Conservation (phyloP, 2,113 vertebrate genomes). For the Tetraodon nigroviridis region DNA sequence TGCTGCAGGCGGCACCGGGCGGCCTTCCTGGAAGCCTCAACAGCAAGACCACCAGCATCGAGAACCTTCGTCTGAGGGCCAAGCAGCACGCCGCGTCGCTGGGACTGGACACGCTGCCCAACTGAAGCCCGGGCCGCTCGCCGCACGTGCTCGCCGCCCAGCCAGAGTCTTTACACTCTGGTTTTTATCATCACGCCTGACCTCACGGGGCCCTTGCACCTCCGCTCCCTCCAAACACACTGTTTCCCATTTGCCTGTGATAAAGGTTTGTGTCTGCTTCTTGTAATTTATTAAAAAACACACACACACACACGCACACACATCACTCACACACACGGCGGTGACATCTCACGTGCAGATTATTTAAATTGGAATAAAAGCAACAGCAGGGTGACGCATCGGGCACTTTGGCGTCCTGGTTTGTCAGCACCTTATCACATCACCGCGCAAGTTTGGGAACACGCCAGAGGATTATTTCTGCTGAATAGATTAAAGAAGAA, state of each 20-base stretch:
- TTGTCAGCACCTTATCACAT: background rate
- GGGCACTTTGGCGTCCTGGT: constrained; percentile 4
- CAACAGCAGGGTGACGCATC: constrained; percentile 1
- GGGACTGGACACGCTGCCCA: constrained; percentile 91
- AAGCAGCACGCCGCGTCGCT: constrained; percentile 96
- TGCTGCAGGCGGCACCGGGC: constrained; percentile 83
- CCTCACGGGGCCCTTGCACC: too few relatives aligned
- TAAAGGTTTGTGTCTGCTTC: background rate
- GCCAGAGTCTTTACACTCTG: background rate
- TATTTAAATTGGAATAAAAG: background rate
- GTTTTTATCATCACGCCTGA: too few relatives aligned
- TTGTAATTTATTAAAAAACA: background rate
- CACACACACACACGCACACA: background rate
- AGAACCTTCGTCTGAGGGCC: constrained; percentile 93
- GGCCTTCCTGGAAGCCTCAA: constrained; percentile 81
- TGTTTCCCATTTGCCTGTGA: too few relatives aligned
- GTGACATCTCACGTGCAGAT: background rate
- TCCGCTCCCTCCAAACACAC: too few relatives aligned
- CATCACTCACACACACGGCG: background rate
- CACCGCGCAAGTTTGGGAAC: background rate
- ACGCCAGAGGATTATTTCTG: constrained; percentile 11
- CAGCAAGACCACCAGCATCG: constrained; percentile 99
- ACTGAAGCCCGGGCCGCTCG: constrained; percentile 71
- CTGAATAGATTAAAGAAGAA: constrained; percentile 7
- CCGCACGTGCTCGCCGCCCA: background rate